A percentile compares a stretch with the other conserved stretches of the same genome.
Conservation (phyloP, 2,888 invertebrate species). For the Coleophora flavipennella region DNA sequence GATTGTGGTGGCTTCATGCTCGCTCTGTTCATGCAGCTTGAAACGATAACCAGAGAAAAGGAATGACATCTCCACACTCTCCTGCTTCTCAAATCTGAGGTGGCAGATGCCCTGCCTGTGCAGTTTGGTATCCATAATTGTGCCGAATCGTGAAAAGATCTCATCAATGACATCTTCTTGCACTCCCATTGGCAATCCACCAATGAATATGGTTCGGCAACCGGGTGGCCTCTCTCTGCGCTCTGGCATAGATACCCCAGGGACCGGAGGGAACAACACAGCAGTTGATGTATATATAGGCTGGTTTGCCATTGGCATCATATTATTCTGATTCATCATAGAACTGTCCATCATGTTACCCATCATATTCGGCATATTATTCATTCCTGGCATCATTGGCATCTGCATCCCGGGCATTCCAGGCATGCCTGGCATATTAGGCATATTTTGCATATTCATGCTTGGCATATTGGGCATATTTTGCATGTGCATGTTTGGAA, state of each 20-base stretch:
- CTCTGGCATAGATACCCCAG: constrained; percentile 83
- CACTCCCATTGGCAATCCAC: constrained; percentile 89
- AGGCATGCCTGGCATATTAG: constrained; percentile 20
- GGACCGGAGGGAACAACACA: constrained; percentile 87
- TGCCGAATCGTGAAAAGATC: constrained; percentile 84
- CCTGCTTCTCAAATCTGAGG: constrained; percentile 85
- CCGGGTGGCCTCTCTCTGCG: constrained; percentile 89
- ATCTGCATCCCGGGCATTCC: constrained; percentile 17
- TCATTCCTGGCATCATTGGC: constrained; percentile 21
- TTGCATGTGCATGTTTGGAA: constrained; percentile 19
- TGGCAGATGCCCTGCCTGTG: constrained; percentile 95
- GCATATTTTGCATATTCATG: constrained; percentile 24
- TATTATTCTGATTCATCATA: constrained; percentile 58
- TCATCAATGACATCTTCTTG: constrained; percentile 87
- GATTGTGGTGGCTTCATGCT: constrained; percentile 80
- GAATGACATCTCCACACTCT: constrained; percentile 88
- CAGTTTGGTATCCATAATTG: constrained; percentile 68
- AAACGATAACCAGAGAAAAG: constrained; percentile 85
- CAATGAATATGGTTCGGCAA: constrained; percentile 92
- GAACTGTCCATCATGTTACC: constrained; percentile 69
- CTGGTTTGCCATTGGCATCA: constrained; percentile 27
- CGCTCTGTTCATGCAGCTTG: constrained; percentile 79
- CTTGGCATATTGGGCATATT: constrained; percentile 24
- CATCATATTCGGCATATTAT: constrained; percentile 46
- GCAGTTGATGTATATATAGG: constrained; percentile 77